A percentile compares a stretch with the other conserved stretches of the same genome.
These are phyloP conservation scores for Tretioscincus oriximinensis DNA, from an alignment of 2,113 vertebrate genomes.

Conservation along the genomic window DNA sequence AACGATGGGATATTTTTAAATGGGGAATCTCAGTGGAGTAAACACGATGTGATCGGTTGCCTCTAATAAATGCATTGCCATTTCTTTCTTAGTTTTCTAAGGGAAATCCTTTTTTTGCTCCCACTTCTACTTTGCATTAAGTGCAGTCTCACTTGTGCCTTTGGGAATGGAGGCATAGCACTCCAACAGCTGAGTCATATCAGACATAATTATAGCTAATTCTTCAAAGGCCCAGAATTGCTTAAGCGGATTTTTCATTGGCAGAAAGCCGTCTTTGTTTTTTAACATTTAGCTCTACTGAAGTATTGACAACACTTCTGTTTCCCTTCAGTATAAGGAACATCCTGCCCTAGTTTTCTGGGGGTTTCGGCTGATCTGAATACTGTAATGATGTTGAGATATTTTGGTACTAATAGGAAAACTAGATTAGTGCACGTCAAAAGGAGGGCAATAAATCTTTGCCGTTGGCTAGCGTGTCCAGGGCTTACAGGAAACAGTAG, in stretches of 20 bases:
- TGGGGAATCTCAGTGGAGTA: neutral
- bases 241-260: neutral
- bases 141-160: neutral
- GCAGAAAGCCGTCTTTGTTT: neutral
- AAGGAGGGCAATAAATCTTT: too few relatives aligned
- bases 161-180: neutral
- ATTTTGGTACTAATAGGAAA: too few relatives aligned
- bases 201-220: neutral
- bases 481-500: too few relatives aligned
- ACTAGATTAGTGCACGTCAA: too few relatives aligned
- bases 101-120: neutral
- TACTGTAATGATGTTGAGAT: too few relatives aligned
- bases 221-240: neutral
- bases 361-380: too few relatives aligned
- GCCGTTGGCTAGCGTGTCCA: too few relatives aligned
- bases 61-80: neutral
- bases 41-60: neutral
- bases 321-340: neutral
- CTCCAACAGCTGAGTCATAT: neutral
- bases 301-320: neutral
- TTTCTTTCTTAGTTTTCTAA: neutral
- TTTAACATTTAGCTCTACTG: neutral
- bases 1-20: neutral
- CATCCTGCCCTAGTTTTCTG: too few relatives aligned
- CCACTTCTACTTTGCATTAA: neutral